Evolutionary conservation across 1,140 invertebrate genomes (phyloP).

Genomic region (Eciton burchellii): DNA sequence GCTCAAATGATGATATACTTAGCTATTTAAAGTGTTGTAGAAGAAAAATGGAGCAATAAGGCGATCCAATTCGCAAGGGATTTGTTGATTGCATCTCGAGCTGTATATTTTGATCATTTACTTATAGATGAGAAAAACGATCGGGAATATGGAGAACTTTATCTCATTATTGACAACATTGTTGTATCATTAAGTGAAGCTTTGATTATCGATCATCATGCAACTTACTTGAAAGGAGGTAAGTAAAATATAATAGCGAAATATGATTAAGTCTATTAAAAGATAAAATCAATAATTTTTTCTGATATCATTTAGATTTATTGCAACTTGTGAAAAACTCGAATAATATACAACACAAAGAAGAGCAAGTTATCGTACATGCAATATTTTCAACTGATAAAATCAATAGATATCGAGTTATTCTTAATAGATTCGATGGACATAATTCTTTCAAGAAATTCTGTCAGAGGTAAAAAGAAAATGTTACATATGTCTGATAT

Average conservation of each 20-base stretch:
- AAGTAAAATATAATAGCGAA: neutral
- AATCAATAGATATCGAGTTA: neutral
- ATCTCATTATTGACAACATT: slow-evolving; percentile 10
- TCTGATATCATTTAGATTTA: slow-evolving; percentile 26
- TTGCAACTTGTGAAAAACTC: neutral
- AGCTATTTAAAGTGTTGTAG: slow-evolving; percentile 30
- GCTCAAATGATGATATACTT: neutral
- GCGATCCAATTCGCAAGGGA: slow-evolving; percentile 15
- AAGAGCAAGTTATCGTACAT: neutral
- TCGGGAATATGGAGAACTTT: slow-evolving; percentile 43
- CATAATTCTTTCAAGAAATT: neutral
- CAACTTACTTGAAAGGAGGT: slow-evolving; percentile 9
- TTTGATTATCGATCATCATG: slow-evolving; percentile 20
- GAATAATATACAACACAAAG: neutral
- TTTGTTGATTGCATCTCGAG: slow-evolving; percentile 3
- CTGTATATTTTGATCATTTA: slow-evolving; percentile 28
- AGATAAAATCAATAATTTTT: slow-evolving; percentile 11
- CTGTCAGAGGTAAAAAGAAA: slow-evolving; percentile 7
- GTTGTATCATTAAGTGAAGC: slow-evolving; percentile 16
- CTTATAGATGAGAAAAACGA: slow-evolving; percentile 1
- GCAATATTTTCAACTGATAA: neutral
- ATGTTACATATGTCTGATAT: neutral
- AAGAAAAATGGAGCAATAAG: slow-evolving; percentile 24
- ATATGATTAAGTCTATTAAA: slow-evolving; percentile 4
- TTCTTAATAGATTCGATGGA: neutral